Evolutionary conservation across 1,140 invertebrate genomes (phyloP), one percentile per base, ranked within the genome.

Genomic region (Zaprionus ghesquierei): DNA sequence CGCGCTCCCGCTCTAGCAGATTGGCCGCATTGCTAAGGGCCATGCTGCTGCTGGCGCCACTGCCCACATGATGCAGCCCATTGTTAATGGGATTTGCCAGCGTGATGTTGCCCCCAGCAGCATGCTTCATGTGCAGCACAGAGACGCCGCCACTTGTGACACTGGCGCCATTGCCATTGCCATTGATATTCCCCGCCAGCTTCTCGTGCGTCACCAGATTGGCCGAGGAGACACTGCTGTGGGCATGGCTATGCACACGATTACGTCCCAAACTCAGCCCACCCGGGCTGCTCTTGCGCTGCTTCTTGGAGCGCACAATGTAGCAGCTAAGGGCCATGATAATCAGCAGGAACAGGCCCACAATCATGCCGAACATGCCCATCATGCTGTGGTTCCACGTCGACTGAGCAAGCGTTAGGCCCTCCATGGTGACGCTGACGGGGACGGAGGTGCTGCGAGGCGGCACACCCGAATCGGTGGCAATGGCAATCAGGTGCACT

Each of bases 401-500:
- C 3, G 89, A 78, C 31, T 90, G 90, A 5, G 91, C 90, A 27
- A 92, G 38, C 1, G 81, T 79, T 1, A 92, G 50, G 5, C 86
- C 89, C 44, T 92, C 90, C 89, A 91, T 91, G 2, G 90, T 91
- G 5, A 92, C 89, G 15, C 90, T 90, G 0, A 92, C 80, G 0
- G 91, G 91, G 5, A 92, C 91, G 0, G 91, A 91, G 13, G 91
- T 91, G 70, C 91, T 92, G 9, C 90, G 62, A 9, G 90, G 90
- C 15, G 91, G 91, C 33, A 90, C 78, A 0, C 91, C 91, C 8
- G 95, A 95, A 91, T 98, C 97, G 1, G 94, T 95, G 15, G 97
- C 97, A 59, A 96, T 95, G 41, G 95, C 96, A 15, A 97, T 94
- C 35, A 97, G 93, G 92, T 95, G 84, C 78, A 94, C 94, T 58